Evolutionary conservation across 2,113 vertebrate species (phyloP), one percentile per base, ranked within the genome.

Genomic region (Mustela lutreola): DNA sequence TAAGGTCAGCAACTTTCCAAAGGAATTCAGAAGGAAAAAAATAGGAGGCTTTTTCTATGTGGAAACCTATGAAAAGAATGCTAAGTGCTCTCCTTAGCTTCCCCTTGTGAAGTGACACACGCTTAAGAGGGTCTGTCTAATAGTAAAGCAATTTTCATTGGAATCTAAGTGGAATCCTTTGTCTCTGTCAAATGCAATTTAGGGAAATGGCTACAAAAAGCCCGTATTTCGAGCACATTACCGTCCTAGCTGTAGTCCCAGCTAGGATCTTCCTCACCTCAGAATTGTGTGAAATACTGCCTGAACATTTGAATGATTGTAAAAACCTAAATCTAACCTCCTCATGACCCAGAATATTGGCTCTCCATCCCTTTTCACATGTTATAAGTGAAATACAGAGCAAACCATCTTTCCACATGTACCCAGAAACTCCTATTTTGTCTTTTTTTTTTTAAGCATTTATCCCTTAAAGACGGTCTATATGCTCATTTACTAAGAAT

Each of bases 101-200:
- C 83, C n/a, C 50, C 79, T 94, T 73, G 42, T 71, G 45, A 95
- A 94, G 73, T 95, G 96, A 76, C 93, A 84, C 45, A 8, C 48
- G 42, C 60, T 93, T 75, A 90, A 97, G 93, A 92, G 82, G 78
- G 75, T 97, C 87, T 97, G 73, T 79, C 89, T 96, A 96, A 97
- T 65, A 96, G 89, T 65, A 91, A 76, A 97, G 87, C 79, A 91
- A 96, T 96, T 97, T 98, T 93, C 96, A 96, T 65, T 96, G 86
- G 58, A 92, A 90, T 96, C 11, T 90, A 97, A 97, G 92, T 94
- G 80, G 90, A 88, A 76, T 97, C 89, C 58, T 97, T 97, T 97
- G 94, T 95, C 95, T 97, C 89, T 95, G 95, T 92, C 91, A 62
- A 96, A 96, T 73, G 50, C 39, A 94, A 87, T 94, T 92, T 90